These are phyloP conservation scores for Euwallacea fornicatus DNA, from an alignment of 1,140 invertebrate species.

Conservation along the genomic window DNA sequence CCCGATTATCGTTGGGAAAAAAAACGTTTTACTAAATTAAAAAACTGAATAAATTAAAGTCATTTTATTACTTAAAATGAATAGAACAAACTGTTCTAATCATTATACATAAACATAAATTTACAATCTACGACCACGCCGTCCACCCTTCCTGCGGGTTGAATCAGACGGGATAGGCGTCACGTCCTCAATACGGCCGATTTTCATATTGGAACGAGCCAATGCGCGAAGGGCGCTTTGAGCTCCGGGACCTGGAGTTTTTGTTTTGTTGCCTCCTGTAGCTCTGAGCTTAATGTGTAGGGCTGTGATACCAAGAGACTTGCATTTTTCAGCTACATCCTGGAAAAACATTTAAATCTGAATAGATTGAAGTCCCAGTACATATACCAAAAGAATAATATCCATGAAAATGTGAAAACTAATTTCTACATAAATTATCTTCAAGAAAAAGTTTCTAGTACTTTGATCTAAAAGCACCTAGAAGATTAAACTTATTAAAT, in stretches of 20 bases:
- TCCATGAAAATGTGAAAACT: too few relatives aligned
- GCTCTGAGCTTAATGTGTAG: slow-evolving; percentile 98
- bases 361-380: background rate
- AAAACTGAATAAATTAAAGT: background rate
- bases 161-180: slow-evolving; percentile 99
- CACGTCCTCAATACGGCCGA: slow-evolving; percentile 99
- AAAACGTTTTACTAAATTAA: too few relatives aligned
- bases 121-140: slow-evolving; percentile 98
- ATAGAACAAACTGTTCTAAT: background rate
- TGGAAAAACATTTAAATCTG: slow-evolving; percentile 51
- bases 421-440: too few relatives aligned
- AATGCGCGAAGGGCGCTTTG: slow-evolving; percentile 97
- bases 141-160: slow-evolving; percentile 98
- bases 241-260: slow-evolving; percentile 97
- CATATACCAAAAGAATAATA: too few relatives aligned
- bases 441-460: too few relatives aligned
- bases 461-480: too few relatives aligned
- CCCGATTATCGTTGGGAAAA: too few relatives aligned
- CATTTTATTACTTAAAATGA: background rate
- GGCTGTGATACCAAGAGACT: slow-evolving; percentile 93
- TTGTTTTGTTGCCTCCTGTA: slow-evolving; percentile 97
- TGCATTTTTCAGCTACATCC: slow-evolving; percentile 99
- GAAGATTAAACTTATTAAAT: too few relatives aligned
- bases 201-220: slow-evolving; percentile 98
- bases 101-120: background rate